These are phyloP conservation scores for Apis florea DNA, from an alignment of 1,140 invertebrate species.

Conservation along the genomic window DNA sequence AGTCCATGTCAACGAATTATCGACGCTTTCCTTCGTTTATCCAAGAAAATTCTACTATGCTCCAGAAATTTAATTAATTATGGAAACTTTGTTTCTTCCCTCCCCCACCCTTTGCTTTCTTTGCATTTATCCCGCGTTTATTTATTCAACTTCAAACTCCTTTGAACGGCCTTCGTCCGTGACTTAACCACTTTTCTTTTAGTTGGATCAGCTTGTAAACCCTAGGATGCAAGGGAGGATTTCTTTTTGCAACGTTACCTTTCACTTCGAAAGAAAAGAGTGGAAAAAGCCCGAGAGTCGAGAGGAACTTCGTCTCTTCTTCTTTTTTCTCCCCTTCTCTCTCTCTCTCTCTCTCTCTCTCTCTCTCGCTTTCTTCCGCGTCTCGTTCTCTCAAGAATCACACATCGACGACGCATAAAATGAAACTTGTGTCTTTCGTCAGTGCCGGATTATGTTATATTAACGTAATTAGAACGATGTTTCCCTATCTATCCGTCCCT, in stretches of 20 bases:
- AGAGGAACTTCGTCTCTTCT: background rate
- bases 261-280: background rate
- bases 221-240: slow-evolving; percentile 1
- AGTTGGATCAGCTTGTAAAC: slow-evolving; percentile 33
- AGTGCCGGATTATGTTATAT: background rate
- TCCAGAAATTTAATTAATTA: slow-evolving; percentile 42
- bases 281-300: background rate
- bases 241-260: background rate
- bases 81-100: slow-evolving; percentile 2
- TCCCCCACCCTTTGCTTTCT: background rate
- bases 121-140: slow-evolving; percentile 8
- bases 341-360: no score
- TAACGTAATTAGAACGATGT: background rate
- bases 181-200: slow-evolving; percentile 34
- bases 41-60: background rate
- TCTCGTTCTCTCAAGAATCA: background rate
- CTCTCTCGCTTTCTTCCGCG: no score
- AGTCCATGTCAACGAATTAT: background rate
- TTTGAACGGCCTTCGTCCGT: slow-evolving; percentile 2
- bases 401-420: background rate
- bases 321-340: background rate
- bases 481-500: no score
- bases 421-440: background rate
- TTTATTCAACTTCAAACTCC: slow-evolving; percentile 36
- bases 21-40: slow-evolving; percentile 4